Percentiles rank a stretch among this genome's conserved stretches.
Conservation (phyloP, 2,797 vertebrate genomes). For the Lithobates pipiens region DNA sequence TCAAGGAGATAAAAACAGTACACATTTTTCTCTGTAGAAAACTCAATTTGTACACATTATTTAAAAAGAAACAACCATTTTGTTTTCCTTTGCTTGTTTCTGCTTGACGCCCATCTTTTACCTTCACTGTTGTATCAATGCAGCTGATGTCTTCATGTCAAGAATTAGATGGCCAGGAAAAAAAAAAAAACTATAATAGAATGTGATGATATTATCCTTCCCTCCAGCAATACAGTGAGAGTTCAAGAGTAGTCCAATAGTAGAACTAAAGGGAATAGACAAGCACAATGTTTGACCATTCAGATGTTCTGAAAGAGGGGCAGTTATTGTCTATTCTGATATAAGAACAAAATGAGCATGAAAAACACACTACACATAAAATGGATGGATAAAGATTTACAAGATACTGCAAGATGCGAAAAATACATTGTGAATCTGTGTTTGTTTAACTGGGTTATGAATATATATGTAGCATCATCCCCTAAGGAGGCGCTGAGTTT, state of each 20-base stretch:
- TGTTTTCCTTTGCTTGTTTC: conserved; percentile 1
- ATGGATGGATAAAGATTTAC: too few species aligned
- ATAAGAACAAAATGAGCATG: not conserved
- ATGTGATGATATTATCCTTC: conserved; percentile 22
- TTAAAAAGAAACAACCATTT: conserved; percentile 73
- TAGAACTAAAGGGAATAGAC: not conserved
- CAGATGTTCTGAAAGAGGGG: not conserved
- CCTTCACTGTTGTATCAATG: not conserved
- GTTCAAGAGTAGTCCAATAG: conserved; percentile 7
- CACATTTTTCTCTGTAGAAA: conserved; percentile 67
- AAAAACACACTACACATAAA: not conserved
- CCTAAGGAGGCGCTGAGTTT: too few species aligned
- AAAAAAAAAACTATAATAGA: not conserved
- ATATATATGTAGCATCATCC: too few species aligned
- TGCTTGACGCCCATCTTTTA: not conserved
- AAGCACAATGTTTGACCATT: not conserved
- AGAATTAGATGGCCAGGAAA: not conserved
- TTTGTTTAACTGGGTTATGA: too few species aligned
- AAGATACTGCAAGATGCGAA: too few species aligned
- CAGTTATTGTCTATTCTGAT: not conserved
- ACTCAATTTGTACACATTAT: conserved; percentile 74
- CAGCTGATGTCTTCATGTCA: conserved; percentile 27
- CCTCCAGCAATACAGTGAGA: not conserved
- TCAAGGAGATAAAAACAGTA: conserved; percentile 73
- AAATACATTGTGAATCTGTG: not conserved